Conservation (phyloP, 2,888 invertebrate species). For the Drosophila austrosaltans region DNA sequence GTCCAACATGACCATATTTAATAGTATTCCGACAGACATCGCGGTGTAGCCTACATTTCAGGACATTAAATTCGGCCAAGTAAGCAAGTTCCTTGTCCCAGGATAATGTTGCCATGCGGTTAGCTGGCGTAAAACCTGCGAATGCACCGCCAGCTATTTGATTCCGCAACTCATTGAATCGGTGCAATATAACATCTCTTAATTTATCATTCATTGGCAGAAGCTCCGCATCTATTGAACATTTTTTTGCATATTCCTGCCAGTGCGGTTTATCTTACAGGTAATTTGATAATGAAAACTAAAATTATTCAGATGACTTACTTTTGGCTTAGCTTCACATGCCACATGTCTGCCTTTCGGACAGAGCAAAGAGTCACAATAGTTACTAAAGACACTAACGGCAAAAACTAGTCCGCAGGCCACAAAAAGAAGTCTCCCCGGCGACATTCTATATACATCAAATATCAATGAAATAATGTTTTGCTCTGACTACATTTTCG, state of each 20-base stretch:
- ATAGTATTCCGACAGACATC: constrained; percentile 44
- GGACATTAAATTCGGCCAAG: constrained; percentile 46
- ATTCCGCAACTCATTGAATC: constrained; percentile 37
- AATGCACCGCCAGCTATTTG: constrained; percentile 29
- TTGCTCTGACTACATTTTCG: no score
- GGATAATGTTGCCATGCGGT: constrained; percentile 37
- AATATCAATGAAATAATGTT: background rate
- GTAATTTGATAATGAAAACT: background rate
- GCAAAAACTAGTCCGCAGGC: background rate
- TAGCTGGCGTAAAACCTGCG: constrained; percentile 28
- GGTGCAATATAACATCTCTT: fast-evolving
- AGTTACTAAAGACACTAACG: background rate
- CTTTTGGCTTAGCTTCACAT: background rate
- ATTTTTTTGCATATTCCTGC: background rate
- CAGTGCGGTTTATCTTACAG: background rate
- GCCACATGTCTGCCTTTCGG: background rate
- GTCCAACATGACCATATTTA: constrained; percentile 33
- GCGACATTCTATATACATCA: background rate
- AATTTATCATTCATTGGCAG: fast-evolving
- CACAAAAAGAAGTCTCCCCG: background rate
- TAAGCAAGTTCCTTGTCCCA: constrained; percentile 52
- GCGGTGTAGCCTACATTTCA: background rate
- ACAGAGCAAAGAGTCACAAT: background rate
- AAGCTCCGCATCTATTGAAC: constrained; percentile 34
- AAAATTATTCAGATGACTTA: background rate